phyloP scores from a whole-genome alignment of 2,888 invertebrate species.

The Blera fallax region DNA sequence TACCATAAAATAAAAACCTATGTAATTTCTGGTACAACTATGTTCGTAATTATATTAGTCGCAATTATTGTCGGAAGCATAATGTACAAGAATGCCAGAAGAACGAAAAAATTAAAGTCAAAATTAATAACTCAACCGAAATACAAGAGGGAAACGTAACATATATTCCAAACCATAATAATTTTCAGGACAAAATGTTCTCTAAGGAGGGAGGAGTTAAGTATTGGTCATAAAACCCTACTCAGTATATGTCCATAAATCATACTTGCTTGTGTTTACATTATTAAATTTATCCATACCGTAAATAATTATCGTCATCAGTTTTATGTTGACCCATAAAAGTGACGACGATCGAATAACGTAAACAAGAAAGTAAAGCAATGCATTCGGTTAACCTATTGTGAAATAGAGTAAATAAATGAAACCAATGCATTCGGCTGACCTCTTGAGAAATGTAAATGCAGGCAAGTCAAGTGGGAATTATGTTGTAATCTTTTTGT shows the following conservation, averaged over 20 bases:
- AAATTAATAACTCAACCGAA: background rate
- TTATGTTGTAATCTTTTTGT: no score
- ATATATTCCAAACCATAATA: background rate
- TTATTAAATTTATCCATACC: no score
- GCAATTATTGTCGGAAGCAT: background rate
- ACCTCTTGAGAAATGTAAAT: no score
- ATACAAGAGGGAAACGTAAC: background rate
- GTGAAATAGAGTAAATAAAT: no score
- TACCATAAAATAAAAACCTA: constrained; percentile 27
- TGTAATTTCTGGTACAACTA: constrained; percentile 21
- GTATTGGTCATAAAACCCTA: constrained; percentile 10
- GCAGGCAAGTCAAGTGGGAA: no score
- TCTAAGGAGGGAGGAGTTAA: background rate
- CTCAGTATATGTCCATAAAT: background rate
- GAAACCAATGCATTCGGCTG: no score
- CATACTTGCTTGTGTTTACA: no score
- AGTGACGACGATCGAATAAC: no score
- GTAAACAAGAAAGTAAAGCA: constrained; percentile 7
- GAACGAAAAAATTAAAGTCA: constrained; percentile 10
- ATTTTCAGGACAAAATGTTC: background rate
- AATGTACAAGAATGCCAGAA: background rate
- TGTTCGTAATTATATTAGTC: background rate
- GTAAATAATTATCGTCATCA: no score
- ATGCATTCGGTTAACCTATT: constrained; percentile 17
- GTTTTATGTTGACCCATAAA: no score